Percentiles rank a stretch among this genome's conserved stretches.
Evolutionary conservation across 2,113 vertebrate genomes (phyloP).

Genomic region (Mobula birostris): DNA sequence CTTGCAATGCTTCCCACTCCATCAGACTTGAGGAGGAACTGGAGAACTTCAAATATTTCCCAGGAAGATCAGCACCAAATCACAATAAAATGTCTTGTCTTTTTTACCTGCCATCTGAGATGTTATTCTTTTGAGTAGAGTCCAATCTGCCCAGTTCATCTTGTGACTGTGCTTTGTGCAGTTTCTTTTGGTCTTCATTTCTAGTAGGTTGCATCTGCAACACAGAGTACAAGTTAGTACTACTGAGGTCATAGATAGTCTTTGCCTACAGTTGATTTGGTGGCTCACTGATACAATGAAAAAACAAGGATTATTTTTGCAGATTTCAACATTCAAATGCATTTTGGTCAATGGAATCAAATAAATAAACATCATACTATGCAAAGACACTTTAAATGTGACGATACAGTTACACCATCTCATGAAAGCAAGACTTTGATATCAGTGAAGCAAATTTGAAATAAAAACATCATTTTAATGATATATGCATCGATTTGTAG

Average conservation of each 20-base stretch:
- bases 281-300: not conserved
- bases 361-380: not conserved
- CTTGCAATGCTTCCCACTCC: not conserved
- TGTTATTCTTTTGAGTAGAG: slow-evolving; percentile 61
- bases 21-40: not conserved
- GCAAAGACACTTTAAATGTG: not conserved
- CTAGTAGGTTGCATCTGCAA: slow-evolving; percentile 27
- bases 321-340: not conserved
- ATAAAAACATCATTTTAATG: not conserved
- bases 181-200: slow-evolving; percentile 62
- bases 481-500: not conserved
- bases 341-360: not conserved
- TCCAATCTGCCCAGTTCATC: slow-evolving; percentile 75
- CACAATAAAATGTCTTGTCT: not conserved
- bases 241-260: not conserved
- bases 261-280: not conserved
- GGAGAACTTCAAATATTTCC: slow-evolving; percentile 21
- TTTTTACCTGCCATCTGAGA: slow-evolving; percentile 73
- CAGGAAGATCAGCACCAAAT: not conserved
- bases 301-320: not conserved
- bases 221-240: not conserved
- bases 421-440: not conserved
- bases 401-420: not conserved
- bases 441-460: not conserved
- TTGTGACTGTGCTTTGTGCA: slow-evolving; percentile 84